Conservation (phyloP, 2,113 vertebrate genomes). For the Pampusana beccarii region DNA sequence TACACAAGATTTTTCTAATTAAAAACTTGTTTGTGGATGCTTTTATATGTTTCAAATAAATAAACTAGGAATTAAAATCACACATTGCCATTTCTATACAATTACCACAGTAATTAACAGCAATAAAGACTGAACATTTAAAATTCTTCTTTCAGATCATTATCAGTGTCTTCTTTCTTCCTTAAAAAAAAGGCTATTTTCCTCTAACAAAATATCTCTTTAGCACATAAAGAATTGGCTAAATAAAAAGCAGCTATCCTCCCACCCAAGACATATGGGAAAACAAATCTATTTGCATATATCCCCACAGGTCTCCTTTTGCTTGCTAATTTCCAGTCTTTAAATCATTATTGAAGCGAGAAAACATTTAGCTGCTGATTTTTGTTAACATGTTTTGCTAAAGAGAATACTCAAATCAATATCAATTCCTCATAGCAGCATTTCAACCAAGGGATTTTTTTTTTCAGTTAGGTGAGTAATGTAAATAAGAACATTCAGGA, state of each 20-base stretch:
- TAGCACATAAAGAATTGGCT: conserved; percentile 30
- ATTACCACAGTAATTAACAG: conserved; percentile 18
- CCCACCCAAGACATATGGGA: conserved; percentile 2
- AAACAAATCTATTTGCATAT: conserved; percentile 8
- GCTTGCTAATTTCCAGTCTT: conserved; percentile 3
- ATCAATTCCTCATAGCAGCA: neutral
- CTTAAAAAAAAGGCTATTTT: neutral
- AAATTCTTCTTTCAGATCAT: neutral
- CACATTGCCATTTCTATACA: neutral
- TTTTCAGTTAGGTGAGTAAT: neutral
- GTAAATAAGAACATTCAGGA: neutral
- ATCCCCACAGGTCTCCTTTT: neutral
- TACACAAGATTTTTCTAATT: neutral
- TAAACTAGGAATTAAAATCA: neutral
- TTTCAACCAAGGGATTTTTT: neutral
- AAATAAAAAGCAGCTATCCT: conserved; percentile 19
- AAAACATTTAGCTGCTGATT: neutral
- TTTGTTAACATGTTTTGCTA: neutral
- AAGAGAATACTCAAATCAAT: neutral
- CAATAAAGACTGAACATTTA: neutral
- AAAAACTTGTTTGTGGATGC: neutral
- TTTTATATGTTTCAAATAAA: neutral
- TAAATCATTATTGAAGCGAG: neutral
- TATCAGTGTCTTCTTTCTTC: neutral
- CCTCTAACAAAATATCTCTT: neutral